Conservation (phyloP, 2,797 vertebrate species). For the Manis pentadactyla region DNA sequence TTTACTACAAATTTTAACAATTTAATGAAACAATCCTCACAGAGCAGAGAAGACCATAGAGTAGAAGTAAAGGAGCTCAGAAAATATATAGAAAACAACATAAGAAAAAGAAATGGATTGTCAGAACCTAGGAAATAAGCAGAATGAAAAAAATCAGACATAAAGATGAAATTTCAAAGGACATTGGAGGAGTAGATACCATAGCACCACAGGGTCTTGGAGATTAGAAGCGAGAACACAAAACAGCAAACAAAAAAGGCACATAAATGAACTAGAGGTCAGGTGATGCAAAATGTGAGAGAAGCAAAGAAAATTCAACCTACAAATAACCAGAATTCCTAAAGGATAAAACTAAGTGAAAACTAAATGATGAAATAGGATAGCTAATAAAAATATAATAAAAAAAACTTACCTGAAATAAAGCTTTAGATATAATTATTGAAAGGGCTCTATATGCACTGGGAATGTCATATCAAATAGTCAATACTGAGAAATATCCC, state of each 20-base stretch:
- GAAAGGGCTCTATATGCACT: background rate
- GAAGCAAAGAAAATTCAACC: background rate
- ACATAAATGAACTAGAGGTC: background rate
- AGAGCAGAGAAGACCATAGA: background rate
- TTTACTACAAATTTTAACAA: background rate
- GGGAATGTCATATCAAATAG: background rate
- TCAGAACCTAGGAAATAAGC: background rate
- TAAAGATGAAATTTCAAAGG: background rate
- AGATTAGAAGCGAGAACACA: background rate
- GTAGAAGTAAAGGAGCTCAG: background rate
- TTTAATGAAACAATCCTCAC: background rate
- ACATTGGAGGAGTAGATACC: background rate
- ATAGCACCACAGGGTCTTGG: background rate
- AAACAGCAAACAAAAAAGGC: background rate
- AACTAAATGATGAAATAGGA: background rate
- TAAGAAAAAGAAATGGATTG: background rate
- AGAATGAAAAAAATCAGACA: background rate
- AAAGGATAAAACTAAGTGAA: background rate
- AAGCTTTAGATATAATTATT: background rate
- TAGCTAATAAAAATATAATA: background rate
- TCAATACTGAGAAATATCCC: background rate
- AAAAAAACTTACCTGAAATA: background rate
- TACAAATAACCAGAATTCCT: background rate
- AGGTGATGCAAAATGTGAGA: background rate
- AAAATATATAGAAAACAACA: background rate